Base-by-base conservation (phyloP, 2,888 invertebrate species). In the Xestia rhomboidea region DNA sequence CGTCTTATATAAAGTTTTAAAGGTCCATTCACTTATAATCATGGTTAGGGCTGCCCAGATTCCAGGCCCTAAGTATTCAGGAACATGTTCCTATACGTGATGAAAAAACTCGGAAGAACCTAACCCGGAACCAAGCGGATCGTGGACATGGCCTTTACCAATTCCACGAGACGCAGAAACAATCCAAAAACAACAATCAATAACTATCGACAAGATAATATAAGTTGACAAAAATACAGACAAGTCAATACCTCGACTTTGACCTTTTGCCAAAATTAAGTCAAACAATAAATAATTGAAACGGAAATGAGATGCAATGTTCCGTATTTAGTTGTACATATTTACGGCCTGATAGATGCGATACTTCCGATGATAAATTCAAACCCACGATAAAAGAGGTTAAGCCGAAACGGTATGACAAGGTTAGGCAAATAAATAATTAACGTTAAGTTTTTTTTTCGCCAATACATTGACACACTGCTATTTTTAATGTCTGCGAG, bases 221-320 rank as follows among this genome's bases (percentile, higher is more conserved):
- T 30, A 77, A 18, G 8, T 51, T 44, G 4, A 11, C 30, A 34
- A 73, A 63, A 62, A 60, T 38, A 63, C 18, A 34, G 24, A 41
- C 24, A 78, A 30, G 6, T 57, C 63, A 79, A 66, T 15, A 67
- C 30, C n/a, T 21, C 24, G 62, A 67, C 68, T 51, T 76, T 81
- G 77, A 82, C 82, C 77, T 80, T 60, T 49, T n/a, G 4, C n/a
- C 34, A 71, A 81, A 81, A 80, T 66, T 13, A 75, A 62, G 62
- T 67, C 41, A 54, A 76, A 63, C 46, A 68, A 63, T 57, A 34
- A 49, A 49, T 54, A 44, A 71, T 30, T 34, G 24, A 64, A 64
- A 41, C 78, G 81, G 83, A 82, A 78, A 78, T 62, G 34, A 69
- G 66, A 66, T 66, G 41, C 15, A 62, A 73, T 68, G 11, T 30